Conservation (phyloP, 2,888 invertebrate species). For the Euplexia lucipara region DNA sequence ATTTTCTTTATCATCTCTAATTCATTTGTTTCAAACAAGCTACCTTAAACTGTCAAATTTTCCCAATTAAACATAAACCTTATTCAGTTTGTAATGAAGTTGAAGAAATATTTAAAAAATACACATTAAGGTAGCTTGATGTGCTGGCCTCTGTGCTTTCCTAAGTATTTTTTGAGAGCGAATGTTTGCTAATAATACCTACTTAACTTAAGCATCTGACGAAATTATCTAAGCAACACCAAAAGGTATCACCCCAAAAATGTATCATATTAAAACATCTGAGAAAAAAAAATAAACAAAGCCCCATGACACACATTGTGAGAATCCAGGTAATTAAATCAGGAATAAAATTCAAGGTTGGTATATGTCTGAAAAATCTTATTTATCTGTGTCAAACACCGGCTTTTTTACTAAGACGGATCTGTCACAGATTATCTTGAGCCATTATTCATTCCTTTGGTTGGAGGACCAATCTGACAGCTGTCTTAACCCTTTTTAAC, state of each 20-base stretch:
- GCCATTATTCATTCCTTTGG: slow-evolving; percentile 88
- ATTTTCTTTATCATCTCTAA: too few species aligned
- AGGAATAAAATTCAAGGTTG: slow-evolving; percentile 82
- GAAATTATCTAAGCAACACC: slow-evolving; percentile 16
- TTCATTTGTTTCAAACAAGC: too few species aligned
- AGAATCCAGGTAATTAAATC: slow-evolving; percentile 90
- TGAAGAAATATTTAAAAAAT: too few species aligned
- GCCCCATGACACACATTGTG: slow-evolving; percentile 84
- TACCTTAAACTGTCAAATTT: too few species aligned
- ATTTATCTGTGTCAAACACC: slow-evolving; percentile 89
- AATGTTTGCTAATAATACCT: background rate
- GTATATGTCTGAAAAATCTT: slow-evolving; percentile 87
- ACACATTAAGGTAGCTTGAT: too few species aligned
- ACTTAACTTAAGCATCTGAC: background rate
- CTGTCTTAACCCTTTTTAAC: slow-evolving; percentile 90
- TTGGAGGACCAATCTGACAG: slow-evolving; percentile 88
- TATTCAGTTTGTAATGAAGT: too few species aligned
- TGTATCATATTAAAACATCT: slow-evolving; percentile 58
- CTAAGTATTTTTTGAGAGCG: background rate
- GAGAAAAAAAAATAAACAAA: slow-evolving; percentile 67
- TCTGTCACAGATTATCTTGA: slow-evolving; percentile 90
- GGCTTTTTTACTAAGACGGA: slow-evolving; percentile 89
- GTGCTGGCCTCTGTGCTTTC: too few species aligned
- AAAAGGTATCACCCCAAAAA: slow-evolving; percentile 20
- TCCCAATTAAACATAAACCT: too few species aligned